Evolutionary conservation across 2,888 invertebrate species (phyloP).

Genomic region (Dicyrtoma fusca): DNA sequence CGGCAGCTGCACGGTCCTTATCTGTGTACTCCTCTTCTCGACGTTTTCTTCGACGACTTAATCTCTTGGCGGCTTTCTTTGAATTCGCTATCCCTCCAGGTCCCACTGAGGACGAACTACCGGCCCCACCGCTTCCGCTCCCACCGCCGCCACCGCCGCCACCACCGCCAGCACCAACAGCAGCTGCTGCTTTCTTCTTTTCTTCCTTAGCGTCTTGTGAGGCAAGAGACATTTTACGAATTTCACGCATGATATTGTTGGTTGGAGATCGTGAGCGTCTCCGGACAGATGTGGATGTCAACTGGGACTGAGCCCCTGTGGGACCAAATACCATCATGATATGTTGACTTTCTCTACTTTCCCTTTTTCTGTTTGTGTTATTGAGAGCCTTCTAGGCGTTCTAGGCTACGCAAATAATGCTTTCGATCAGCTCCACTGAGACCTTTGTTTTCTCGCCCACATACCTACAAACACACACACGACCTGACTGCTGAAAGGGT

Average conservation of each 20-base stretch:
- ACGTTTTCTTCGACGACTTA: constrained; percentile 42
- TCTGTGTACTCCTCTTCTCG: constrained; percentile 83
- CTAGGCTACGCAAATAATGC: no score
- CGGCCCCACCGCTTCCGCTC: neutral
- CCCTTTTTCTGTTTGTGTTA: neutral
- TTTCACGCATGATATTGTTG: constrained; percentile 48
- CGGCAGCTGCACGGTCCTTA: constrained; percentile 87
- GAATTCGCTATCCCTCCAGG: neutral
- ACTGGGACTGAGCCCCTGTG: constrained; percentile 23
- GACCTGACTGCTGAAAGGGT: neutral
- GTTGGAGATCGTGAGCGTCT: constrained; percentile 25
- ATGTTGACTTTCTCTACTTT: constrained; percentile 7
- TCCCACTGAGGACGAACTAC: neutral
- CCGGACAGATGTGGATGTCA: neutral
- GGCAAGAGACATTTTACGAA: constrained; percentile 55
- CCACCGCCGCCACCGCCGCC: constrained; percentile 18
- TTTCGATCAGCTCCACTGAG: neutral
- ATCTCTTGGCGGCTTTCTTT: constrained; percentile 41
- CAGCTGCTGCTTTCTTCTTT: constrained; percentile 40
- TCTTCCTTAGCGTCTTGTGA: constrained; percentile 53
- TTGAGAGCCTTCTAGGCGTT: no score
- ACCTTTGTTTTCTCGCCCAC: neutral
- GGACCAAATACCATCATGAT: constrained; percentile 8
- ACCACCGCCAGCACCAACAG: neutral
- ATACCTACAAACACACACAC: neutral